These are phyloP conservation scores for Microtus montanus DNA, from an alignment of 2,113 vertebrate genomes.

Conservation along the genomic window DNA sequence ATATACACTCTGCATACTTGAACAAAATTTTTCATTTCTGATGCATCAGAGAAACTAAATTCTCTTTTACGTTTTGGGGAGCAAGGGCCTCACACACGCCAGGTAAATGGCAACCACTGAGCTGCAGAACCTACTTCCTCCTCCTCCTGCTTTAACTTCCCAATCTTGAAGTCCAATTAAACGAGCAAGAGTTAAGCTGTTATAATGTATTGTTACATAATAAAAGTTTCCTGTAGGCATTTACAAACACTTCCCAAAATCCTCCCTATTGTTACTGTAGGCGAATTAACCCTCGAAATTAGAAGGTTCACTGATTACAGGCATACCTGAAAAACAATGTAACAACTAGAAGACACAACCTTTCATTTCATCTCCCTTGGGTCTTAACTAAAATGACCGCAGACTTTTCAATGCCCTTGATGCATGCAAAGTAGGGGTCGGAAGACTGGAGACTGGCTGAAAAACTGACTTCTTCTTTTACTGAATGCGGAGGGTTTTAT, in stretches of 20 bases:
- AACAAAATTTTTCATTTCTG: slow-evolving; percentile 36
- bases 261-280: background rate
- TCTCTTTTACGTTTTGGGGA: background rate
- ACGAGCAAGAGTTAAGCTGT: slow-evolving; percentile 36
- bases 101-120: background rate
- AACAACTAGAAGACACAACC: slow-evolving; percentile 52
- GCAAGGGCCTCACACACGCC: background rate
- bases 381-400: slow-evolving; percentile 53
- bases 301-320: background rate
- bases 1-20: background rate
- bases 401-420: slow-evolving; percentile 56
- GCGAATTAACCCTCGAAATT: slow-evolving; percentile 38
- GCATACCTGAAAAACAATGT: background rate
- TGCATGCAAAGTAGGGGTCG: background rate
- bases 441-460: slow-evolving; percentile 15
- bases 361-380: slow-evolving; percentile 32
- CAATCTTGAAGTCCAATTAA: slow-evolving; percentile 60
- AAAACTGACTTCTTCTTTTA: slow-evolving; percentile 48
- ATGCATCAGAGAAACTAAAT: slow-evolving; percentile 51
- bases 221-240: slow-evolving; percentile 56
- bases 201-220: slow-evolving; percentile 63
- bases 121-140: background rate
- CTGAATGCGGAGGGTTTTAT: slow-evolving; percentile 19
- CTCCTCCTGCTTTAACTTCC: slow-evolving; percentile 36
- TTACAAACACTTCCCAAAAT: slow-evolving; percentile 60